Conservation (phyloP, 1,140 invertebrate genomes). For the Musca vetustissima region DNA sequence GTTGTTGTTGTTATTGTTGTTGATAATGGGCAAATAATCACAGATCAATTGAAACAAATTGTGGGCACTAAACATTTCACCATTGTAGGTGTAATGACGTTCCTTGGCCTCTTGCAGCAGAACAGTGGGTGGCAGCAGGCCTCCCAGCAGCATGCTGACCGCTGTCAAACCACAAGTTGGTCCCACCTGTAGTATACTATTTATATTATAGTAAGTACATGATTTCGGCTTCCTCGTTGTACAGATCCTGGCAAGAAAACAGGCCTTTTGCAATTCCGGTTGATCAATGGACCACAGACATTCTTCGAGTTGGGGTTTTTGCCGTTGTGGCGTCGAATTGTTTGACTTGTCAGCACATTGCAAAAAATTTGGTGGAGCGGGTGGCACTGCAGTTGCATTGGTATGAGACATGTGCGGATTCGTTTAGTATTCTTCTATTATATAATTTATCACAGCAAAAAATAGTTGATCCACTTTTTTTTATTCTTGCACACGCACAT, state of each 20-base stretch:
- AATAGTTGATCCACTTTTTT: background rate
- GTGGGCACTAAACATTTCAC: conserved; percentile 83
- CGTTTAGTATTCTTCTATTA: background rate
- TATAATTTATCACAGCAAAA: conserved; percentile 19
- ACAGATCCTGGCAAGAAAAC: conserved; percentile 56
- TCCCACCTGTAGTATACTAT: conserved; percentile 53
- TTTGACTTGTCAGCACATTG: background rate
- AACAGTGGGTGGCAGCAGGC: conserved; percentile 61
- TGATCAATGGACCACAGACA: conserved; percentile 56
- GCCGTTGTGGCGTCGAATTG: background rate
- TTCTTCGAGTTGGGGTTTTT: conserved; percentile 30
- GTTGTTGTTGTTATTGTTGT: conserved; percentile 16
- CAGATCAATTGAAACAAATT: conserved; percentile 65
- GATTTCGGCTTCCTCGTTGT: conserved; percentile 35
- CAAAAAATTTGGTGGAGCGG: background rate
- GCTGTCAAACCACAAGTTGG: conserved; percentile 82
- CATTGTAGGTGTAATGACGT: conserved; percentile 71
- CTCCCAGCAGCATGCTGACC: conserved; percentile 71
- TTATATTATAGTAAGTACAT: conserved; percentile 40
- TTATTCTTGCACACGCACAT: background rate
- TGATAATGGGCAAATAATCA: conserved; percentile 39
- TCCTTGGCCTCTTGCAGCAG: conserved; percentile 64
- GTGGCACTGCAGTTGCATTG: background rate
- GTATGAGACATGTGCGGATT: background rate
- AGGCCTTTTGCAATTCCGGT: conserved; percentile 56